Evolutionary conservation across 2,888 invertebrate species (phyloP).

Genomic region (Escarpia spicata): DNA sequence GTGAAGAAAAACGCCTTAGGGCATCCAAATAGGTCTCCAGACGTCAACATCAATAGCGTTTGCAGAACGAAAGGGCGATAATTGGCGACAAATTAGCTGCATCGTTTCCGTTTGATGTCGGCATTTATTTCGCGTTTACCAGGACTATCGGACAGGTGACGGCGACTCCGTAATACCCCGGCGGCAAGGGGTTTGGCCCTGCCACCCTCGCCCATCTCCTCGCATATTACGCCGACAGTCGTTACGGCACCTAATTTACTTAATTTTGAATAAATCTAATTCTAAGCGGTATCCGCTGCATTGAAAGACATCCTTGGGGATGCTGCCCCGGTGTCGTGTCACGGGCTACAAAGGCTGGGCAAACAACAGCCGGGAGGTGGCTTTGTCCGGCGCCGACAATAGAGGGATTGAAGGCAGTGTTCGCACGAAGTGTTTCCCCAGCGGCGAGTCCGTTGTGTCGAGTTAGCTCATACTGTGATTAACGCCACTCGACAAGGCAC

Average conservation of each 20-base stretch:
- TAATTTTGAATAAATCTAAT: slow-evolving; percentile 6
- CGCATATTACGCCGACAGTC: background rate
- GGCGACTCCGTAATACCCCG: background rate
- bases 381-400: background rate
- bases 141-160: background rate
- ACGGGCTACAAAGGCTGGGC: background rate
- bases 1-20: background rate
- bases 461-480: background rate
- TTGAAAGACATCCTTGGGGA: background rate
- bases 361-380: background rate
- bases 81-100: slow-evolving; percentile 6
- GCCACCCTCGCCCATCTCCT: background rate
- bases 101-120: background rate
- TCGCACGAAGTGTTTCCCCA: background rate
- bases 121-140: background rate
- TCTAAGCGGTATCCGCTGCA: slow-evolving; percentile 5
- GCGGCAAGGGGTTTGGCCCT: background rate
- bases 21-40: background rate
- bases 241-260: slow-evolving; percentile 4
- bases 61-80: background rate
- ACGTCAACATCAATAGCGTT: background rate
- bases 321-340: background rate
- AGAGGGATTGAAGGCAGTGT: background rate
- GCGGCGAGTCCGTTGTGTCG: background rate
- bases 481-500: background rate